phyloP scores from a whole-genome alignment of 2,113 vertebrate species.

The Carassius carassius region DNA sequence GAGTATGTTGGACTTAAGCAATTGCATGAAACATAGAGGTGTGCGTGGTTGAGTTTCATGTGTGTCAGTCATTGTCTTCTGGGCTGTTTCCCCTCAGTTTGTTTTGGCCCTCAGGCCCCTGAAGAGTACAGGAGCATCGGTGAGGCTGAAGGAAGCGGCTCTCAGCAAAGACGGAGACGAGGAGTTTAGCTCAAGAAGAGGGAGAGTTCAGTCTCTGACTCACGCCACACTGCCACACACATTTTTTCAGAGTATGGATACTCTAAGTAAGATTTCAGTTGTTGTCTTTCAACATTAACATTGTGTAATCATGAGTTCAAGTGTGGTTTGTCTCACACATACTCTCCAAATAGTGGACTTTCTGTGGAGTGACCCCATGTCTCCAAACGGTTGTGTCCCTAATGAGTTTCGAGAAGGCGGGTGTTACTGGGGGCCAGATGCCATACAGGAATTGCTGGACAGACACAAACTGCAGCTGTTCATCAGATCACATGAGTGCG shows the following conservation, averaged over 20 bases:
- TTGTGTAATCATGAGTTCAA: not conserved
- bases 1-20: slow-evolving; percentile 71
- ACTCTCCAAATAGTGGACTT: slow-evolving; percentile 82
- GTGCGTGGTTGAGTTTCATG: not conserved
- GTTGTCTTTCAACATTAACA: not conserved
- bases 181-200: slow-evolving; percentile 28
- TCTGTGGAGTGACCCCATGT: slow-evolving; percentile 91
- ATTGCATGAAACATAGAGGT: not conserved
- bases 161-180: not conserved
- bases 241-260: not conserved
- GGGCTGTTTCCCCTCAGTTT: slow-evolving; percentile 71
- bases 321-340: not conserved
- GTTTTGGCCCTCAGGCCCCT: slow-evolving; percentile 81
- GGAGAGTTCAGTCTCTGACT: slow-evolving; percentile 63
- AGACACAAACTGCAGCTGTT: slow-evolving; percentile 83
- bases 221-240: not conserved
- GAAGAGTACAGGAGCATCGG: slow-evolving; percentile 49
- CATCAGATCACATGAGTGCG: slow-evolving; percentile 93
- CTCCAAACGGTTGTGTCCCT: slow-evolving; percentile 83
- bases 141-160: not conserved
- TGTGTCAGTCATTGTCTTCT: not conserved
- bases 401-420: slow-evolving; percentile 86
- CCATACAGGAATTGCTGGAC: slow-evolving; percentile 79
- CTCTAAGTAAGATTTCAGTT: not conserved
- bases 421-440: slow-evolving; percentile 90